Evolutionary conservation across 2,797 vertebrate genomes (phyloP), one percentile per base, ranked within the genome.

Genomic region (Poeciliopsis turneri): DNA sequence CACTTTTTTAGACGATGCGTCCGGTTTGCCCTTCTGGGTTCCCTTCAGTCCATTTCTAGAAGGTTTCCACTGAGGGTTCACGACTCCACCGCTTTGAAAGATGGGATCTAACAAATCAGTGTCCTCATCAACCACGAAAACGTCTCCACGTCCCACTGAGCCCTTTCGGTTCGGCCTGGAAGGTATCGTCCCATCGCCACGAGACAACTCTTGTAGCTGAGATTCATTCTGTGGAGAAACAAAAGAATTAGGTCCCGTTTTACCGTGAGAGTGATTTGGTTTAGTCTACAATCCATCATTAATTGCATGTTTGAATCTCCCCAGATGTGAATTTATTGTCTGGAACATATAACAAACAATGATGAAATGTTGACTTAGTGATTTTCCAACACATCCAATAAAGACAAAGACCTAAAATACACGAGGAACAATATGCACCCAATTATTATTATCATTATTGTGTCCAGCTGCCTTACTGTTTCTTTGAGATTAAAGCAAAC

Each of bases 61-160:
- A 25, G 87, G 55, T 59, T 90, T 94, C 88, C 86, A 82, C 33
- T 59, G 75, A 55, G 89, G 87, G 64, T 90, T 89, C 47, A 87
- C 77, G 18, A 81, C 71, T 64, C 87, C 89, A 0, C 91, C 87
- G 39, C 64, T 83, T 51, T 90, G 91, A 64, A 93, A 90, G 49
- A 82, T 66, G 1, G 93, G 93, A 84, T 95, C 91, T 20, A 93
- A 76, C 80, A 96, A 91, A 84, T 96, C 95, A 0, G 93, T 95
- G 88, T 96, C 94, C 86, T 96, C 96, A 0, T 96, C 95, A 74
- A 96, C 92, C 77, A 96, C 84, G 49, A 96, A 94, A 18, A 95
- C 92, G n/a, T 93, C 92, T 20, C 93, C 94, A 2, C 84, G 93
- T 41, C 88, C 87, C 9, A 89, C 59, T 5, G 91, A 80, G 11